Percentiles rank a stretch among this genome's conserved stretches.
phyloP scores from a whole-genome alignment of 2,888 invertebrate genomes.

The Lathronympha strigana region DNA sequence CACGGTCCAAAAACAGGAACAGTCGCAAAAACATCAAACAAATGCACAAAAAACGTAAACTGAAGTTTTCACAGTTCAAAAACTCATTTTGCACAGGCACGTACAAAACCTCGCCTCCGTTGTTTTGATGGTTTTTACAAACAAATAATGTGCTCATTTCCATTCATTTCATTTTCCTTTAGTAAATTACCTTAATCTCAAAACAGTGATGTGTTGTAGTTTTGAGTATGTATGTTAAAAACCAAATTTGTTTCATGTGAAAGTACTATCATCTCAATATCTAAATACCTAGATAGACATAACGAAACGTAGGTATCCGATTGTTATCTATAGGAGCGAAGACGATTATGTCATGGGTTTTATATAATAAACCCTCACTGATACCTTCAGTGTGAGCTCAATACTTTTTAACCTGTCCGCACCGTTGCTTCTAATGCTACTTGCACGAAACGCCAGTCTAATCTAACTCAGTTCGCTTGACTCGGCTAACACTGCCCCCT shows the following conservation, averaged over 20 bases:
- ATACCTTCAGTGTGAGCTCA: neutral
- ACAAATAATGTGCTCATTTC: neutral
- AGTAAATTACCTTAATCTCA: neutral
- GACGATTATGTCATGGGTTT: neutral
- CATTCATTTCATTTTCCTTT: neutral
- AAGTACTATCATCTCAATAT: no score
- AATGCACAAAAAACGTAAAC: slow-evolving; percentile 2
- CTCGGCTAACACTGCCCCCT: slow-evolving; percentile 24
- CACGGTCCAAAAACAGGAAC: slow-evolving; percentile 25
- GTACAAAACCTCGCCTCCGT: neutral
- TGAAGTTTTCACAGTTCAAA: neutral
- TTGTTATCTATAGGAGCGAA: no score
- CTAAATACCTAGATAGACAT: no score
- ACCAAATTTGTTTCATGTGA: no score
- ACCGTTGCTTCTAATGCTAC: neutral
- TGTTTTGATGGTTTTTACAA: neutral
- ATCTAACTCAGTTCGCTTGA: slow-evolving; percentile 22
- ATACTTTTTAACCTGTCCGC: neutral
- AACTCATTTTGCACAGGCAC: slow-evolving; percentile 6
- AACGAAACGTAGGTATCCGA: neutral
- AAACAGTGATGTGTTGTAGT: no score
- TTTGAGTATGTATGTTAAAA: no score
- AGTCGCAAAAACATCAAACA: slow-evolving; percentile 17
- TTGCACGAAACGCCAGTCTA: slow-evolving; percentile 2
- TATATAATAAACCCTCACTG: neutral